Percentiles rank a stretch among this genome's conserved stretches.
Evolutionary conservation across 2,888 invertebrate genomes (phyloP).

Genomic region (Drosophila buzzatii): DNA sequence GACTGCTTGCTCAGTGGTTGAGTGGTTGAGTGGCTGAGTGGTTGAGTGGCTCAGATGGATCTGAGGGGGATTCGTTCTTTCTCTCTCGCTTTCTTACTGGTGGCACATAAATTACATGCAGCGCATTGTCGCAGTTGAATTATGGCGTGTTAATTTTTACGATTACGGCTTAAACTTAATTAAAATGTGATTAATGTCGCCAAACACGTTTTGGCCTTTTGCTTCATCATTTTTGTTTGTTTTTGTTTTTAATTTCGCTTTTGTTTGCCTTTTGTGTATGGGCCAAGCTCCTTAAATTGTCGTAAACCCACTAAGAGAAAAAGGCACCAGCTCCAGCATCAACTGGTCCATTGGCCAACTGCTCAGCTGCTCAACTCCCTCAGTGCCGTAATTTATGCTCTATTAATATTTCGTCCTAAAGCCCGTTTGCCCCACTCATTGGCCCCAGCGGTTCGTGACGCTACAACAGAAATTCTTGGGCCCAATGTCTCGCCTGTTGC

Average conservation of each 20-base stretch:
- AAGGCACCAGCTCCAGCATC: slow-evolving; percentile 33
- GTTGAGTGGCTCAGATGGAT: slow-evolving; percentile 10
- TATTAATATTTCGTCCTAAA: slow-evolving; percentile 77
- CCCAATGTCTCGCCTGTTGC: slow-evolving; percentile 16
- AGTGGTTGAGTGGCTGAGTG: slow-evolving; percentile 4
- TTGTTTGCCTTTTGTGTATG: slow-evolving; percentile 31
- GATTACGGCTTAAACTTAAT: slow-evolving; percentile 79
- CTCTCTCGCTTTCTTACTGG: slow-evolving; percentile 42
- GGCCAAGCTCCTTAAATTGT: slow-evolving; percentile 70
- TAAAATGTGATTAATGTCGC: slow-evolving; percentile 78
- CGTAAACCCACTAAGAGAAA: slow-evolving; percentile 56
- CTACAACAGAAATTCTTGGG: slow-evolving; percentile 30
- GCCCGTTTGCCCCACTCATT: slow-evolving; percentile 20
- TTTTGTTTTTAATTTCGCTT: slow-evolving; percentile 26
- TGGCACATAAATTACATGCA: slow-evolving; percentile 76
- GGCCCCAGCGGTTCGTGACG: slow-evolving; percentile 29
- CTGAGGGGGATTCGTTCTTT: slow-evolving; percentile 29
- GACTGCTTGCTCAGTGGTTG: slow-evolving; percentile 57
- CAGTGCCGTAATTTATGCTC: slow-evolving; percentile 77
- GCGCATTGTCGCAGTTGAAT: slow-evolving; percentile 79
- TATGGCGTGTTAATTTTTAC: slow-evolving; percentile 80
- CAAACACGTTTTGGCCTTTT: slow-evolving; percentile 22
- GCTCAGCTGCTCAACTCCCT: slow-evolving; percentile 16
- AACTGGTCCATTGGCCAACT: slow-evolving; percentile 19
- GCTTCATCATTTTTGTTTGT: slow-evolving; percentile 10